Conservation (phyloP, 1,140 invertebrate species). For the Rhysida immarginata region DNA sequence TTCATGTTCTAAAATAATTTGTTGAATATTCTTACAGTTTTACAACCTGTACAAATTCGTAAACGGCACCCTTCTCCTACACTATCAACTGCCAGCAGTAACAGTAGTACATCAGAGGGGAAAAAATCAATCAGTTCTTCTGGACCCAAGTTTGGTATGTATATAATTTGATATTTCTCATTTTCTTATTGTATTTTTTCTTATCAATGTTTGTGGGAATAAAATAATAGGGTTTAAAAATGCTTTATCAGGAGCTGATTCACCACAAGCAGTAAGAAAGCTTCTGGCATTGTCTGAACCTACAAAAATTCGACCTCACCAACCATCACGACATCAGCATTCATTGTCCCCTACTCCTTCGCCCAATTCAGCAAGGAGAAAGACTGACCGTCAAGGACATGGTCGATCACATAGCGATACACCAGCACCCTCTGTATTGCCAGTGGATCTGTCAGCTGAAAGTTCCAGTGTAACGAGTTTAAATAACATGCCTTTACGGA, state of each 20-base stretch:
- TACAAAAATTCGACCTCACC: conserved; percentile 71
- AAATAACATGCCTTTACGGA: conserved; percentile 69
- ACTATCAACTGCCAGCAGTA: conserved; percentile 71
- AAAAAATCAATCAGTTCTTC: conserved; percentile 21
- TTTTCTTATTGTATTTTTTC: too few species aligned
- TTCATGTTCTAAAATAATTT: too few species aligned
- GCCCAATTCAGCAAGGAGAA: conserved; percentile 25
- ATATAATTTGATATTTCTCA: too few species aligned
- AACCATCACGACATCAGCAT: conserved; percentile 45
- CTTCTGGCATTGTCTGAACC: conserved; percentile 65
- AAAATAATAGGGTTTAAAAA: too few species aligned
- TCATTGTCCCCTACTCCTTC: conserved; percentile 37
- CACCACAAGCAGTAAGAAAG: conserved; percentile 87
- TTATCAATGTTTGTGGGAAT: too few species aligned
- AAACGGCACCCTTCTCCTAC: conserved; percentile 72
- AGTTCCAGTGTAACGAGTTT: conserved; percentile 87
- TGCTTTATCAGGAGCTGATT: conserved; percentile 80
- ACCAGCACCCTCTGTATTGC: conserved; percentile 47
- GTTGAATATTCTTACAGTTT: too few species aligned
- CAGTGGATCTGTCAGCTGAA: conserved; percentile 80
- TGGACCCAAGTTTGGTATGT: conserved; percentile 48
- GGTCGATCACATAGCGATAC: conserved; percentile 83
- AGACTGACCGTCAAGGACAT: conserved; percentile 44
- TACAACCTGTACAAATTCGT: conserved; percentile 20
- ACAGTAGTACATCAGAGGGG: conserved; percentile 39